A percentile compares a stretch with the other conserved stretches of the same genome.
Evolutionary conservation across 2,113 vertebrate species (phyloP).

Genomic region (Aplodontia rufa): DNA sequence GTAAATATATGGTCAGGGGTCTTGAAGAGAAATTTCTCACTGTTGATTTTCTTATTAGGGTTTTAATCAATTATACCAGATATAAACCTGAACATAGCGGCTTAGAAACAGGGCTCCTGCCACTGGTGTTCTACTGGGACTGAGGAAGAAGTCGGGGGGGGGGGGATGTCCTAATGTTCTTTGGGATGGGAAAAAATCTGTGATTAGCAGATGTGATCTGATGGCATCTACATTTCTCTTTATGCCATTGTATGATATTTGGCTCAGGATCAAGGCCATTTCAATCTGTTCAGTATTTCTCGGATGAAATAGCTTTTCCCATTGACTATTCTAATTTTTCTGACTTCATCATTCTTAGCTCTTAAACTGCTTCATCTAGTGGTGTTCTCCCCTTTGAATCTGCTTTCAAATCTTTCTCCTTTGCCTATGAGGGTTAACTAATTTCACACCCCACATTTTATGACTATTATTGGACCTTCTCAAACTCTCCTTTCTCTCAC

Average conservation of each 20-base stretch:
- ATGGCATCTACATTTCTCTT: not conserved
- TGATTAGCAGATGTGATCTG: not conserved
- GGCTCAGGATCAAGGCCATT: not conserved
- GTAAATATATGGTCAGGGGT: conserved; percentile 77
- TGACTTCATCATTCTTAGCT: not conserved
- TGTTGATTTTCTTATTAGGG: not conserved
- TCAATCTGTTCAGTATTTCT: not conserved
- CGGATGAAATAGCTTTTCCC: not conserved
- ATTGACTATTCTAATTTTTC: not conserved
- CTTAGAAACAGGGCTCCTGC: not conserved
- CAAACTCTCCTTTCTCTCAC: not conserved
- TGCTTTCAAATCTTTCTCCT: not conserved
- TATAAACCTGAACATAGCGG: not conserved
- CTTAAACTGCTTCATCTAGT: not conserved
- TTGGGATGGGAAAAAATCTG: not conserved
- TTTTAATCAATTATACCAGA: not conserved
- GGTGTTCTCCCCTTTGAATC: not conserved
- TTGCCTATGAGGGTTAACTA: not conserved
- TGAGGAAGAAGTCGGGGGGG: not conserved
- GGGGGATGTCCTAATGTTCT: not conserved
- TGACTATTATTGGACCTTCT: not conserved
- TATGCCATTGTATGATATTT: not conserved
- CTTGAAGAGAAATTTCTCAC: not conserved
- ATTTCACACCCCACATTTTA: not conserved
- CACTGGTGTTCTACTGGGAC: not conserved